A percentile compares a stretch with the other conserved stretches of the same genome.
These are phyloP conservation scores for Cheilosia variabilis DNA, from an alignment of 2,888 invertebrate genomes.

Conservation along the genomic window DNA sequence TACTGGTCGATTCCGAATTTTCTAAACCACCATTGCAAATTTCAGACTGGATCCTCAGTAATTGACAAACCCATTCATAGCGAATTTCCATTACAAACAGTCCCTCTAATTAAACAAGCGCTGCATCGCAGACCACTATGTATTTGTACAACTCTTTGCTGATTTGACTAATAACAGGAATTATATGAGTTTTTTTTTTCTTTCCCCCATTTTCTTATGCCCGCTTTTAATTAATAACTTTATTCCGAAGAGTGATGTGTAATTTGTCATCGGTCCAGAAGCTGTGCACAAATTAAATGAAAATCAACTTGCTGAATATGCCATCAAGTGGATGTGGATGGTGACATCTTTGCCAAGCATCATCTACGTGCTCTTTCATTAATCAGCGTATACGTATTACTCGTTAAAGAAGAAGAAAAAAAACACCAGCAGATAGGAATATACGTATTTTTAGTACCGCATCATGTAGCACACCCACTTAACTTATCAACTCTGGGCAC, in stretches of 20 bases:
- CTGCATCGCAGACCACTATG: slow-evolving; percentile 7
- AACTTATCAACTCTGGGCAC: slow-evolving; percentile 70
- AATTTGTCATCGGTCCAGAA: slow-evolving; percentile 66
- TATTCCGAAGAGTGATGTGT: slow-evolving; percentile 43
- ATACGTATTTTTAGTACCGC: slow-evolving; percentile 25
- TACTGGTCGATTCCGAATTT: too few relatives aligned
- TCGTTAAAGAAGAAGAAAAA: slow-evolving; percentile 29
- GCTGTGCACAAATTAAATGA: slow-evolving; percentile 68
- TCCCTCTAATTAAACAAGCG: slow-evolving; percentile 15
- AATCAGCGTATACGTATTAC: slow-evolving; percentile 60
- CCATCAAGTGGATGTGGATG: slow-evolving; percentile 66
- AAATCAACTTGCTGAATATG: slow-evolving; percentile 57
- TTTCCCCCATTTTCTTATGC: too few relatives aligned
- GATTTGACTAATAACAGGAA: slow-evolving; percentile 30
- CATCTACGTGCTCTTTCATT: slow-evolving; percentile 74
- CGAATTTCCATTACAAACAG: background rate
- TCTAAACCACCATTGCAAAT: too few relatives aligned
- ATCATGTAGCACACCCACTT: slow-evolving; percentile 60
- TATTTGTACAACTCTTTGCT: slow-evolving; percentile 11
- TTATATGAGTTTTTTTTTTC: background rate
- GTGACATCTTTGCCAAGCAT: slow-evolving; percentile 71
- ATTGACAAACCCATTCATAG: background rate
- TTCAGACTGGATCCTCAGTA: background rate
- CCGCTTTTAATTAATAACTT: slow-evolving; percentile 51
- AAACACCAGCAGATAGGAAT: background rate